phyloP scores from a whole-genome alignment of 2,888 invertebrate genomes.

The Brenthis ino region DNA sequence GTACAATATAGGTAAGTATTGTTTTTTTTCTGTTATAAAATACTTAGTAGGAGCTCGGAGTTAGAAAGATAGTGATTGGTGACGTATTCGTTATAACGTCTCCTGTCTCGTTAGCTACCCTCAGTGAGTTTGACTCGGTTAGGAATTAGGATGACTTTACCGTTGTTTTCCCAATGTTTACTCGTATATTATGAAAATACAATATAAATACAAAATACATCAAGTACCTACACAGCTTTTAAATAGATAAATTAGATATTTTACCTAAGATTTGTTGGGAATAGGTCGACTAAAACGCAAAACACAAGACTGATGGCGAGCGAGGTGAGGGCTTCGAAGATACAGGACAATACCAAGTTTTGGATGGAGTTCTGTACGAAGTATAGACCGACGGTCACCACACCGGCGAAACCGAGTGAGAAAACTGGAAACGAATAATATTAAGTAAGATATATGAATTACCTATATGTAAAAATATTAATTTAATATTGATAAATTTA shows the following conservation, averaged over 20 bases:
- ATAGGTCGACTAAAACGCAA: constrained; percentile 91
- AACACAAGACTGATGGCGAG: constrained; percentile 90
- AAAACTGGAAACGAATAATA: constrained; percentile 83
- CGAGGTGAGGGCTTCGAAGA: constrained; percentile 90
- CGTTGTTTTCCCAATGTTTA: too few species aligned
- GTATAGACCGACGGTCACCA: constrained; percentile 88
- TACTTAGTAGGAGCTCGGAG: too few species aligned
- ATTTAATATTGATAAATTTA: background rate
- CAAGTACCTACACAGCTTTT: background rate
- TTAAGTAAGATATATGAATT: background rate
- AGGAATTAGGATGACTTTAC: too few species aligned
- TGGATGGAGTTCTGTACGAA: constrained; percentile 87
- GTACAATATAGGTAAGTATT: too few species aligned
- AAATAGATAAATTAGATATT: constrained; percentile 20
- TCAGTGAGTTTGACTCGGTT: too few species aligned
- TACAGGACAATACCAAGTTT: constrained; percentile 88
- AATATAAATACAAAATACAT: background rate
- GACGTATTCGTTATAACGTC: too few species aligned
- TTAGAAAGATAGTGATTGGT: too few species aligned
- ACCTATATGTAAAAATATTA: too few species aligned
- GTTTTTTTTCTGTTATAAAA: too few species aligned
- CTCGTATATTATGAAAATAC: background rate
- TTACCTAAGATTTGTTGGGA: constrained; percentile 91
- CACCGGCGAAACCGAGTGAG: constrained; percentile 87
- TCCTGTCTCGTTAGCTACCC: too few species aligned